Conservation (phyloP, 2,113 vertebrate species). For the Passer montanus region DNA sequence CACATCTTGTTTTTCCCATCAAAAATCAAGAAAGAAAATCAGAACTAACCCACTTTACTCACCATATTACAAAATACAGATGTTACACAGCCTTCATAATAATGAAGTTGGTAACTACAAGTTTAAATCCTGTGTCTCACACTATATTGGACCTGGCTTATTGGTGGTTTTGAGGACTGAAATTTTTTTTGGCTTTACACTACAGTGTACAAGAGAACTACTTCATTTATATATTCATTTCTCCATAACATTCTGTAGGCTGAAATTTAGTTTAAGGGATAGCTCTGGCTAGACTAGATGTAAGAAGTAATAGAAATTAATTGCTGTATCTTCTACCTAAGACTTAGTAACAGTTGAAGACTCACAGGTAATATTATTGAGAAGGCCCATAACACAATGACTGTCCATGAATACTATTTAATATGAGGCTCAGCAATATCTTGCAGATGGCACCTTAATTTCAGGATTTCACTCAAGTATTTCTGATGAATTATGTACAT, state of each 20-base stretch:
- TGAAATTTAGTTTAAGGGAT: neutral
- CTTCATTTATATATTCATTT: neutral
- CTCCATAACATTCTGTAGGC: neutral
- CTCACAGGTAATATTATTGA: neutral
- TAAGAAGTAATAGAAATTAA: neutral
- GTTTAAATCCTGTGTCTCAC: neutral
- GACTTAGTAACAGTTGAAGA: neutral
- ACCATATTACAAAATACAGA: neutral
- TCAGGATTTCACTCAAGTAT: neutral
- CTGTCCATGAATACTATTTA: neutral
- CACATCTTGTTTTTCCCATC: neutral
- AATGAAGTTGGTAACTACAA: neutral
- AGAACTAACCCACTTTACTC: neutral
- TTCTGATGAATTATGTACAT: slow-evolving; percentile 5
- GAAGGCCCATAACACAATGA: neutral
- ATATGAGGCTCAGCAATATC: neutral
- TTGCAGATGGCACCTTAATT: neutral
- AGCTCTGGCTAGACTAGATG: neutral
- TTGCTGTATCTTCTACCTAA: neutral
- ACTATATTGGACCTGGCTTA: neutral
- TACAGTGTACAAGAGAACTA: neutral
- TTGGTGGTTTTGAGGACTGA: neutral
- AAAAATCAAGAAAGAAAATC: neutral
- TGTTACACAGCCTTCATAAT: neutral
- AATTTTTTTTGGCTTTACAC: neutral